Evolutionary conservation across 2,113 vertebrate species (phyloP).

Genomic region (Syngnathoides biaculeatus): DNA sequence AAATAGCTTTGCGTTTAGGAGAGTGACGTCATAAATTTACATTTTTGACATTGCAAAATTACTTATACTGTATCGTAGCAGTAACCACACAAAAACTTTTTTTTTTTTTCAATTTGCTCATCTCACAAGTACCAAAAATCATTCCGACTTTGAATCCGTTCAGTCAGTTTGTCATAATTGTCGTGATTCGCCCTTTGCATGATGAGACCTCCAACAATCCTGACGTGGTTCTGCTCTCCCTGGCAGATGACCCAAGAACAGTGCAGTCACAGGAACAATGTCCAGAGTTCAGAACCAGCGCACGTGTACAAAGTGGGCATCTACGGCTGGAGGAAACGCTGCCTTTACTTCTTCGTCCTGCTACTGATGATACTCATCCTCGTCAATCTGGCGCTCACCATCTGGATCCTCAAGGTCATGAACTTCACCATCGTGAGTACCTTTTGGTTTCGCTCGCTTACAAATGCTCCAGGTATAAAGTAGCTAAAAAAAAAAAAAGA

Average conservation of each 20-base stretch:
- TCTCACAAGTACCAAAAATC: not conserved
- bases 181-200: not conserved
- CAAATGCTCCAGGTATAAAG: not conserved
- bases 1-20: too few species aligned
- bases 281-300: conserved; percentile 88
- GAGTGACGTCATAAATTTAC: too few species aligned
- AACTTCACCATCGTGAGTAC: conserved; percentile 99
- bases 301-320: conserved; percentile 99
- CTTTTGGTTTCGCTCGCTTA: not conserved
- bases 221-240: not conserved
- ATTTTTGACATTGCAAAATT: too few species aligned
- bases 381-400: conserved; percentile 97
- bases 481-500: too few species aligned
- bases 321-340: conserved; percentile 99
- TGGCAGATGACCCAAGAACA: conserved; percentile 98
- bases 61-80: too few species aligned
- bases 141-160: not conserved
- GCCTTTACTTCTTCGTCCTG: conserved; percentile 98
- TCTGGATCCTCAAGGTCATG: conserved; percentile 99
- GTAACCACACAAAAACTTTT: too few species aligned
- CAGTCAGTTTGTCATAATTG: not conserved
- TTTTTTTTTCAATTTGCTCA: not conserved
- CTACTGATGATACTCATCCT: conserved; percentile 98
- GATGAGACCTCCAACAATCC: not conserved
- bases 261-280: conserved; percentile 89